Base-by-base conservation (phyloP, 2,888 invertebrate genomes). In the Stegana nigrithorax region DNA sequence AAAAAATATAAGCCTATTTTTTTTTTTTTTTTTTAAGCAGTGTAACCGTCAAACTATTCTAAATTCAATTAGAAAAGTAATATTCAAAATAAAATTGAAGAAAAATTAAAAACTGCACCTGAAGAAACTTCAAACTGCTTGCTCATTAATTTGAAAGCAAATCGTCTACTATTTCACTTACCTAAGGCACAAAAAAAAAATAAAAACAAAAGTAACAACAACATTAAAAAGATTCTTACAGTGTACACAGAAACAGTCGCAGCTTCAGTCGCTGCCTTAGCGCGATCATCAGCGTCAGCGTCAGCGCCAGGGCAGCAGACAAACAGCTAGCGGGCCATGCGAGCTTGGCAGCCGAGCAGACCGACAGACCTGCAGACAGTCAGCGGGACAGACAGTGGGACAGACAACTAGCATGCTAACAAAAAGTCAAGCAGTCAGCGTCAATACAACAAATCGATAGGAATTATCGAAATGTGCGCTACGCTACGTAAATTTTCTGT, bases 381-480 rank as follows among this genome's bases (percentile, higher is more conserved):
- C 32, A 55, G 32, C 32, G 12, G 21, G 32, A n/a, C 17, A 55
- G 32, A 26, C 50, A 25, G 12, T 50, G 26, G 5, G 50, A 26
- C 17, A 45, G 21, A 7, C 45, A 21, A 17, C 10, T 47, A 45
- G 45, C 2, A 17, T 29, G 53, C 36, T 55, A 32, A 21, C 32
- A 55, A 36, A n/a, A 47, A 47, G 25, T 47, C 47, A 47, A 36
- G 47, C 45, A 32, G 70, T 73, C 67, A 65, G 60, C 63, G 67
- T 59, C 58, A 65, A 68, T 58, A 62, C 42, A 55, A 67, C 66
- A 68, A 70, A 68, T 80, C 76, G 81, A 82, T 83, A 70, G 73
- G 78, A 73, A 81, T 83, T 81, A 81, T 75, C 74, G 71, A 73
- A 65, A 73, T 69, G 68, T 69, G 67, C 62, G 71, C 68, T 67